Evolutionary conservation across 2,888 invertebrate species (phyloP), one percentile per base, ranked within the genome.

Genomic region (Heliconius aoede): DNA sequence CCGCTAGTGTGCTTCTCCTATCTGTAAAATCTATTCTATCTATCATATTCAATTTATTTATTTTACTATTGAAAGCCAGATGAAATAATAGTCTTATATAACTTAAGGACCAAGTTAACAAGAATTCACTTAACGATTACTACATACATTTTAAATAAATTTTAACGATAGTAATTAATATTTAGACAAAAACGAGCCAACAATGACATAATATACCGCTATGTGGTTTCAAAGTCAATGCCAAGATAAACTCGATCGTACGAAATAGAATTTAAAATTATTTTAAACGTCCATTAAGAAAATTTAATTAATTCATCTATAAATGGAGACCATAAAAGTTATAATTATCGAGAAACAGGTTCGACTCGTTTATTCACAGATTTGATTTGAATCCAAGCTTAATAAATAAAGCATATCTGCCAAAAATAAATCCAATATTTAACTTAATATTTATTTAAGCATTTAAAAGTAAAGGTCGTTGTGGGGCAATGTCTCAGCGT

Each of bases 161-260:
- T 68, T 51, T 5, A 4, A 30, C 28, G 30, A 30, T 11, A 30
- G 13, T 68, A 26, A 26, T 46, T 51, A 68, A 80, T 55, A 61
- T 72, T 46, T 61, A 72, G 69, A 77, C 75, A 76, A 78, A 74
- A 77, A 28, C 75, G 46, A 79, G 76, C 76, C 76, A 78, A 76
- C 46, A 79, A 75, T 74, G 76, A 76, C 46, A 78, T 79, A 74
- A 80, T 71, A 78, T 71, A 71, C 60, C 77, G 55, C 61, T 68
- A 72, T 78, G 61, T 73, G 73, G 73, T 77, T 76, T 78, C 64
- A 78, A 78, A 75, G 65, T 36, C 69, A 78, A 46, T 79, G 77
- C 76, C 71, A 79, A 79, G 71, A 74, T 58, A 73, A 79, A 77
- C 61, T 40, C 28, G 26, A 76, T 46, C 36, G 51, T 9, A 24